Conservation (phyloP, 2,113 vertebrate species). For the Gallinago undulata region DNA sequence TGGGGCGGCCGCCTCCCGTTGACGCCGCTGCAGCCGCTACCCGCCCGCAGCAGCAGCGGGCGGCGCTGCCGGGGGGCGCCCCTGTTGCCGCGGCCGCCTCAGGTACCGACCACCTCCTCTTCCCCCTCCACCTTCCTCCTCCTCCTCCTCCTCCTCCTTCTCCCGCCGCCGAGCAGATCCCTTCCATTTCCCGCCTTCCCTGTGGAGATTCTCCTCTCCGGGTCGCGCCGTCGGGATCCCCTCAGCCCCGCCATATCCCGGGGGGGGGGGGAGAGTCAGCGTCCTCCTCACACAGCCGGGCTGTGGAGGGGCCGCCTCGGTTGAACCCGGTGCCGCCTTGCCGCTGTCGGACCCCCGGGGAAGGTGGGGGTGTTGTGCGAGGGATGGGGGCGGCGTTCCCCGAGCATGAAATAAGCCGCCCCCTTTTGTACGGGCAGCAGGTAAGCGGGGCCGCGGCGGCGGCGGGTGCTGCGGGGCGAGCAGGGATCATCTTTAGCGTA, state of each 20-base stretch:
- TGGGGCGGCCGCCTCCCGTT: conserved; percentile 2
- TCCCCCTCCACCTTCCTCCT: too few species aligned
- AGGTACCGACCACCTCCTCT: neutral
- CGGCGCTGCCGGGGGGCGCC: neutral
- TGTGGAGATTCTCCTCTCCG: neutral
- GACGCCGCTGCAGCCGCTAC: conserved; percentile 14
- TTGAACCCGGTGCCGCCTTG: neutral
- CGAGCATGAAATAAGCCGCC: rapidly evolving
- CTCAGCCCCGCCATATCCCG: neutral
- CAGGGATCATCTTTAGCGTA: neutral
- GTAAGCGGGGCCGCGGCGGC: neutral
- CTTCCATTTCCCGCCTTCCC: too few species aligned
- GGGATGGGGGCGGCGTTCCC: neutral
- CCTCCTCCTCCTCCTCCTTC: too few species aligned
- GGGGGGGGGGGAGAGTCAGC: neutral
- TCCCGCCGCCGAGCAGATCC: too few species aligned
- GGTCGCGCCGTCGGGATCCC: neutral
- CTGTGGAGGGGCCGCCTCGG: neutral
- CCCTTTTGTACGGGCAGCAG: neutral
- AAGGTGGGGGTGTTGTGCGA: rapidly evolving
- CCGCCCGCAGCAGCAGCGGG: conserved; percentile 45
- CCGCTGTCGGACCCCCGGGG: rapidly evolving
- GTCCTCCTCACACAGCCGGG: neutral
- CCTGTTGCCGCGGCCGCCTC: neutral
- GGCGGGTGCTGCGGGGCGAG: too few species aligned